A percentile compares a stretch with the other conserved stretches of the same genome.
Conservation (phyloP, 2,113 vertebrate species). For the Nyctibius bracteatus region DNA sequence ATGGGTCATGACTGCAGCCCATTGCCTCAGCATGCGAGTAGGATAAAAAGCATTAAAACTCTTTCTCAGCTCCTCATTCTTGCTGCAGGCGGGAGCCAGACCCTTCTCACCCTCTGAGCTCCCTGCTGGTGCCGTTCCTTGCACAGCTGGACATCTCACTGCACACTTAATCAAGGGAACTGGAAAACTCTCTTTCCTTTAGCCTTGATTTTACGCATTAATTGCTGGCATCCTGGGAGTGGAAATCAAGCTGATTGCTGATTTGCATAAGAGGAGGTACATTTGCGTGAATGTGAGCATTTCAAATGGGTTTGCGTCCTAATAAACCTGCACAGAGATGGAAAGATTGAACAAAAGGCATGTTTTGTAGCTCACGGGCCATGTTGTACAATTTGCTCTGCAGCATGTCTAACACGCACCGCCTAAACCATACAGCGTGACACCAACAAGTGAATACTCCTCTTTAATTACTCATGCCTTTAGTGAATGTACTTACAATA, state of each 20-base stretch:
- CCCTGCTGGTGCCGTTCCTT: neutral
- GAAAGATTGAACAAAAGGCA: neutral
- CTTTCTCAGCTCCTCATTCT: neutral
- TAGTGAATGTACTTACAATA: neutral
- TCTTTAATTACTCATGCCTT: neutral
- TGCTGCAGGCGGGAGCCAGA: neutral
- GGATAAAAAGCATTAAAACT: neutral
- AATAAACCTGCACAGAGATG: neutral
- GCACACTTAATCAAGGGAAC: neutral
- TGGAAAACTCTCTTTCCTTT: neutral
- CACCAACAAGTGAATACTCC: neutral
- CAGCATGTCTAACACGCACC: neutral
- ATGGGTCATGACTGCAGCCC: constrained; percentile 70
- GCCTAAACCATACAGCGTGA: neutral
- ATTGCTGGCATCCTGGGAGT: constrained; percentile 9
- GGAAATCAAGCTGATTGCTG: constrained; percentile 31
- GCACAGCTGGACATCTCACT: neutral
- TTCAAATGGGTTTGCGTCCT: neutral
- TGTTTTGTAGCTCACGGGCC: neutral
- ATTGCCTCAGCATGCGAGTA: constrained; percentile 66
- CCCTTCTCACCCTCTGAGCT: neutral
- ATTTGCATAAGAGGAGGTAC: constrained; percentile 1
- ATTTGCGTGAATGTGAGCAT: neutral
- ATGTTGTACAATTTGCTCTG: rapidly evolving
- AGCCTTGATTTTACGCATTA: neutral